Percentiles rank a stretch among this genome's conserved stretches.
Conservation (phyloP, 2,113 vertebrate species). For the Pheucticus melanocephalus region DNA sequence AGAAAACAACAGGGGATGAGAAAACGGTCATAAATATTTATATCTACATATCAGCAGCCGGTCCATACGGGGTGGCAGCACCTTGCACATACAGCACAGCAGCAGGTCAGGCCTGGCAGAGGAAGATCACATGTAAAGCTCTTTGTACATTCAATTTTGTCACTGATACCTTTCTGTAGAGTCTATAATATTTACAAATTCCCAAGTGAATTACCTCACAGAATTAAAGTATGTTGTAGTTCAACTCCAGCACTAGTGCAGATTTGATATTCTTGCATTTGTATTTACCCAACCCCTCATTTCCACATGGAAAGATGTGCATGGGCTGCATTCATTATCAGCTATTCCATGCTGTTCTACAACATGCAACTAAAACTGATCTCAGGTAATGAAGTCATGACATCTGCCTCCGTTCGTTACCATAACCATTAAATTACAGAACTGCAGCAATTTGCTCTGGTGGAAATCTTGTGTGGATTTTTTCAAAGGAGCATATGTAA, state of each 20-base stretch:
- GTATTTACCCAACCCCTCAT: not conserved
- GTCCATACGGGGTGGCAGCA: not conserved
- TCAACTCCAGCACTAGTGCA: not conserved
- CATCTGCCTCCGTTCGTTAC: not conserved
- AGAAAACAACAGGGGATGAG: not conserved
- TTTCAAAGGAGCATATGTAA: not conserved
- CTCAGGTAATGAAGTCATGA: not conserved
- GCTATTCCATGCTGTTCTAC: not conserved
- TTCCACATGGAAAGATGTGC: not conserved
- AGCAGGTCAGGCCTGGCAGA: not conserved
- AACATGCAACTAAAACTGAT: not conserved
- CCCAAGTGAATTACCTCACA: not conserved
- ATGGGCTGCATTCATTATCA: not conserved
- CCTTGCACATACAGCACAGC: rapidly evolving
- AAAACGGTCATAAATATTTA: not conserved
- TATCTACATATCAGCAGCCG: not conserved
- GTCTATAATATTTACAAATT: not conserved
- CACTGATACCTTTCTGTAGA: not conserved
- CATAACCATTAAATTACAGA: not conserved
- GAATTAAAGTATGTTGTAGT: not conserved
- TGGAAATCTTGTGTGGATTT: not conserved
- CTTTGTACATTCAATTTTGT: not conserved
- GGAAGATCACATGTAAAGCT: not conserved
- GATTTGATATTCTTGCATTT: not conserved
- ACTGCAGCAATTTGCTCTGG: not conserved